Percentiles rank a stretch among this genome's conserved stretches.
These are phyloP conservation scores for Myotis findleyi DNA, from an alignment of 2,797 vertebrate species.

Conservation along the genomic window DNA sequence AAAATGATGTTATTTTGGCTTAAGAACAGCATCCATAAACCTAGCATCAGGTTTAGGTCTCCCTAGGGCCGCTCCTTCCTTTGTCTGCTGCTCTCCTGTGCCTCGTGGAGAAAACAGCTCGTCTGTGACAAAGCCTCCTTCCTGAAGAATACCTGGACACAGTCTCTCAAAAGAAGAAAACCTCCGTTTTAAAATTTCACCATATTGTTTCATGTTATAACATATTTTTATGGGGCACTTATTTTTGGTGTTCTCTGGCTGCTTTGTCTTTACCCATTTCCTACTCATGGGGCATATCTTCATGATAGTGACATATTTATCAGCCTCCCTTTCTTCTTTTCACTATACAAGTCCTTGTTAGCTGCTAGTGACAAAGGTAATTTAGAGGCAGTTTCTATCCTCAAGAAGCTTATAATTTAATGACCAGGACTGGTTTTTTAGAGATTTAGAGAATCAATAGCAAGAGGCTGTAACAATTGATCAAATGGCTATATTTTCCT, in stretches of 20 bases:
- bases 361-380: neutral
- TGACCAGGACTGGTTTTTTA: neutral
- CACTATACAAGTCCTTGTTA: neutral
- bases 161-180: neutral
- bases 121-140: neutral
- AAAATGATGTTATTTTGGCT: neutral
- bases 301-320: neutral
- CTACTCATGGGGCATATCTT: neutral
- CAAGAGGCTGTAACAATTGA: neutral
- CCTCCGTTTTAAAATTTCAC: neutral
- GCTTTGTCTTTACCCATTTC: neutral
- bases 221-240: neutral
- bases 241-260: neutral
- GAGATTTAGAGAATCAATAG: neutral
- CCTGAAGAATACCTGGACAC: neutral
- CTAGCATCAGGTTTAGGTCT: neutral
- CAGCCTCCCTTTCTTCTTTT: neutral
- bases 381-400: neutral
- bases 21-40: neutral
- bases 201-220: neutral
- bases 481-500: slow-evolving; percentile 29
- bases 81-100: neutral
- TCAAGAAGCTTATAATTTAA: neutral
- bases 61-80: neutral
- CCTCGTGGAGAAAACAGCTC: neutral